Conservation (phyloP, 2,113 vertebrate genomes). For the Calcarius ornatus region DNA sequence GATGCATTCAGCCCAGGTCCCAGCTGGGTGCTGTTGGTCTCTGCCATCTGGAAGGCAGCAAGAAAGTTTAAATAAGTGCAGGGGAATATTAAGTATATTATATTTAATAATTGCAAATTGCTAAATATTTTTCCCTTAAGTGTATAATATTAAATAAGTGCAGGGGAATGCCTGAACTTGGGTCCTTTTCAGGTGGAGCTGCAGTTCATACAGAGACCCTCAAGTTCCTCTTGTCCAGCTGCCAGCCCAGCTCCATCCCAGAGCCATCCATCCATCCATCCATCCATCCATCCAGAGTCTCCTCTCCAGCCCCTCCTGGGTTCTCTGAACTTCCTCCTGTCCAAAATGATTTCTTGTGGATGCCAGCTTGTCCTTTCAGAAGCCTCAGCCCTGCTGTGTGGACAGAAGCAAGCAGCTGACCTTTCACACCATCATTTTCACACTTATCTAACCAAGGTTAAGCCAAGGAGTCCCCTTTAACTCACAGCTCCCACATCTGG, state of each 20-base stretch:
- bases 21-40: background rate
- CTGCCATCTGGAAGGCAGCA: background rate
- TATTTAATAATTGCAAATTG: no score
- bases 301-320: background rate
- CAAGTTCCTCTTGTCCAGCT: background rate
- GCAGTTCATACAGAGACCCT: background rate
- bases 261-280: no score
- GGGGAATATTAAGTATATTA: background rate
- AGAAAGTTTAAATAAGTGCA: background rate
- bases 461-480: background rate
- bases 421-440: background rate
- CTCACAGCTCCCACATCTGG: background rate
- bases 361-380: background rate
- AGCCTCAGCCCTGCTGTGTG: background rate
- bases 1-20: background rate
- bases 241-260: background rate
- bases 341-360: no score
- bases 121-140: no score
- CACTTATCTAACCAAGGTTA: background rate
- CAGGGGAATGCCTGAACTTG: accelerated
- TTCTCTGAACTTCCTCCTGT: background rate
- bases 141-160: no score
- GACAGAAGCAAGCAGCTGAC: background rate
- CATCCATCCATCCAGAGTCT: background rate
- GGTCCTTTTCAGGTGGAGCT: background rate